Evolutionary conservation across 2,888 invertebrate genomes (phyloP), one percentile per base, ranked within the genome.

Genomic region (Phortica magna): DNA sequence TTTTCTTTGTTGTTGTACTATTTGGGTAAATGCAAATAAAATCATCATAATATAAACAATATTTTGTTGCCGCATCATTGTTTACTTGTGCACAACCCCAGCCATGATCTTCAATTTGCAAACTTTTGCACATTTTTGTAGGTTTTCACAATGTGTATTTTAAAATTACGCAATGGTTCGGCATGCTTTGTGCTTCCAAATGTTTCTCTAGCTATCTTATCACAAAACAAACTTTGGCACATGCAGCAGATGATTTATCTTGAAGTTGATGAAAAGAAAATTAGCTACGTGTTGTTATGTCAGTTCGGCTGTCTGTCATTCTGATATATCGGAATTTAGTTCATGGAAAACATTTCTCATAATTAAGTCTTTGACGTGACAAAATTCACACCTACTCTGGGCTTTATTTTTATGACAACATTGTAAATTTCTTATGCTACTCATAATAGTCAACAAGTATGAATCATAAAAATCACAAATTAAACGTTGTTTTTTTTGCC

Each of bases 71-170:
- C 10, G 19, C 19, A 22, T 10, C 61, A 61, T 61, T 61, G 61
- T 12, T 22, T 61, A 9, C 61, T 19, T 61, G 10, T 19, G 10
- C n/a, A 7, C 22, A 61, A 61, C 61, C 61, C 22, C 22, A 61
- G 19, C 17, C 22, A 61, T 55, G 55, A 55, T 55, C 55, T 55
- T 55, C 17, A 61, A 17, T 19, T 61, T 61, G 61, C 61, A 61
- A 48, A 48, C 48, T 14, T 48, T 48, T 48, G 48, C 48, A 48
- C 14, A 12, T 48, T 48, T 48, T 48, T 14, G 14, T 48, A 48
- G 10, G 14, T 14, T 48, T 31, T 31, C 31, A 4, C 31, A 31
- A 31, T 31, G 5, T 31, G 31, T 31, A 31, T 31, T 31, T 31
- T 4, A 31, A 31, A 31, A 31, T 31, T 31, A 31, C 5, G 31